phyloP scores from a whole-genome alignment of 1,140 invertebrate species.

The Eueides isabella region DNA sequence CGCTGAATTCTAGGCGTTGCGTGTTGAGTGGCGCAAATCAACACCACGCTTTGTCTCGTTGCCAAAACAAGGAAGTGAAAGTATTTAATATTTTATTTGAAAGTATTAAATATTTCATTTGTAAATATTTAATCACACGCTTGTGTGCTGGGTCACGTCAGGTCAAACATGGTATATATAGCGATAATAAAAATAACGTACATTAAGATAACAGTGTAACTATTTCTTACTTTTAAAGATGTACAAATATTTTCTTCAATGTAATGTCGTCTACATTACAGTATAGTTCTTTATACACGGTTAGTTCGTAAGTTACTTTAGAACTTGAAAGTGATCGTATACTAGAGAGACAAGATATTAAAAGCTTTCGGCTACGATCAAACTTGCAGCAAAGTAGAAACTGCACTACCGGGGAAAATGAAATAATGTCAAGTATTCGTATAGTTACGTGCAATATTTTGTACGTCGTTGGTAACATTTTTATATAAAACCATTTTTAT shows the following conservation, averaged over 20 bases:
- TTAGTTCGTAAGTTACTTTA: conserved; percentile 2
- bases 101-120: no score
- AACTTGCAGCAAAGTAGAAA: conserved; percentile 2
- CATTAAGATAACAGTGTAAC: no score
- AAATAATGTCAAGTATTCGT: background rate
- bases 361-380: conserved; percentile 11
- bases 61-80: no score
- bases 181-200: no score
- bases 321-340: conserved; percentile 3
- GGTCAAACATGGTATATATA: no score
- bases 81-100: no score
- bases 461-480: background rate
- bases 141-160: no score
- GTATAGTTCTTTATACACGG: background rate
- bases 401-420: background rate
- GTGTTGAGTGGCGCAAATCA: no score
- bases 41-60: no score
- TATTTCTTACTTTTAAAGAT: background rate
- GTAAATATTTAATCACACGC: no score
- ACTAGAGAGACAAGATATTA: conserved; percentile 11
- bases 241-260: background rate
- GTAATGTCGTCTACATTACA: background rate
- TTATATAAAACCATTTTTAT: no score
- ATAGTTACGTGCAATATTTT: background rate
- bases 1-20: no score